Percentiles rank a stretch among this genome's conserved stretches.
Evolutionary conservation across 2,888 invertebrate species (phyloP).

Genomic region (Drosophila buzzatii): DNA sequence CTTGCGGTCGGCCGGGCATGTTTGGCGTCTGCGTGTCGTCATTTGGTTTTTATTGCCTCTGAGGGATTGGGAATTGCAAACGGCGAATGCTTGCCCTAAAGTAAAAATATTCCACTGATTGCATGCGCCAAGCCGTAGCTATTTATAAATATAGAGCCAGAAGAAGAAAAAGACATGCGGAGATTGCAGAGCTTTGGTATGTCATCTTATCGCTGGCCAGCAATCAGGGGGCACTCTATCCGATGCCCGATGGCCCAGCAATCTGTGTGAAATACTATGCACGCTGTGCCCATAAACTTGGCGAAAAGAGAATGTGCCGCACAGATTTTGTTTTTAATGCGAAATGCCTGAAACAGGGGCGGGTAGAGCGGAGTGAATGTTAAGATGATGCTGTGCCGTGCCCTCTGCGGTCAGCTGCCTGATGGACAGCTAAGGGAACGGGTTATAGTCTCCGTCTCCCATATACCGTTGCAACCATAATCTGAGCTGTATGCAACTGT

Average conservation of each 20-base stretch:
- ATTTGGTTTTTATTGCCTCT: constrained; percentile 75
- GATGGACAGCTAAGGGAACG: constrained; percentile 73
- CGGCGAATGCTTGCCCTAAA: constrained; percentile 18
- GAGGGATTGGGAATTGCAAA: constrained; percentile 58
- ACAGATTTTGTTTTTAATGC: constrained; percentile 67
- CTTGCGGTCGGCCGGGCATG: constrained; percentile 70
- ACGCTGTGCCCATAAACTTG: constrained; percentile 66
- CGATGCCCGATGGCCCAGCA: constrained; percentile 38
- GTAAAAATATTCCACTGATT: constrained; percentile 70
- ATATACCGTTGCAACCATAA: constrained; percentile 64
- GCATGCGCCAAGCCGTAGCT: constrained; percentile 70
- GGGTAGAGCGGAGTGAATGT: constrained; percentile 26
- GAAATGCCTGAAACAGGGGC: constrained; percentile 49
- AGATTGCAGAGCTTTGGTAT: constrained; percentile 64
- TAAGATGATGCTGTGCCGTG: constrained; percentile 62
- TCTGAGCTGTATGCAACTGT: constrained; percentile 46
- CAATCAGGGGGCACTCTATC: constrained; percentile 53
- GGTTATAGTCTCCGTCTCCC: constrained; percentile 48
- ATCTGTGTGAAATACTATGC: constrained; percentile 76
- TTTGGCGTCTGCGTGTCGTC: constrained; percentile 77
- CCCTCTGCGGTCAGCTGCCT: constrained; percentile 79
- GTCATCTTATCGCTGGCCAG: constrained; percentile 71
- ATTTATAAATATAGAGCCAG: constrained; percentile 68
- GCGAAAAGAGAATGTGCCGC: constrained; percentile 76
- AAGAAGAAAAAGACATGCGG: constrained; percentile 55